phyloP scores from a whole-genome alignment of 2,888 invertebrate genomes.

The Lasius platythorax region DNA sequence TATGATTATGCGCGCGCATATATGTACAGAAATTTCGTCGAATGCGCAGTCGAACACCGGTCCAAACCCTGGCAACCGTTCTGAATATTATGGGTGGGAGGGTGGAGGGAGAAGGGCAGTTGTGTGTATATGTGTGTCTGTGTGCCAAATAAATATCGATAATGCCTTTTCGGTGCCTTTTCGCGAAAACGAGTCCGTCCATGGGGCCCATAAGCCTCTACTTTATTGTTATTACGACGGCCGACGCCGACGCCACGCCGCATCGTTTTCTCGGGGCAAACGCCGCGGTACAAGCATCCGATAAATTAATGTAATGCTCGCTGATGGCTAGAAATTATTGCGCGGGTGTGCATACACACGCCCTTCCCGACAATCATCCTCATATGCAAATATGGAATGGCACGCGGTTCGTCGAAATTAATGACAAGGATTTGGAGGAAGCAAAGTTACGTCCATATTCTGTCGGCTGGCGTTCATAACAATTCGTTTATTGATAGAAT shows the following conservation, averaged over 20 bases:
- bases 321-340: slow-evolving; percentile 68
- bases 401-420: slow-evolving; percentile 62
- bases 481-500: background rate
- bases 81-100: slow-evolving; percentile 66
- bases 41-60: slow-evolving; percentile 59
- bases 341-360: slow-evolving; percentile 40
- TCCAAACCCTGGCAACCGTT: slow-evolving; percentile 72
- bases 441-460: background rate
- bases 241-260: slow-evolving; percentile 50
- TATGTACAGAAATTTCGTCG: slow-evolving; percentile 59
- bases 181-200: slow-evolving; percentile 72
- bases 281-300: slow-evolving; percentile 61
- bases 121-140: background rate
- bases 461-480: background rate
- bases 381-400: slow-evolving; percentile 62
- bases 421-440: slow-evolving; percentile 16
- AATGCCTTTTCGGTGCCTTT: slow-evolving; percentile 74
- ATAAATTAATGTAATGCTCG: slow-evolving; percentile 73
- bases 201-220: slow-evolving; percentile 74
- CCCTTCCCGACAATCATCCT: slow-evolving; percentile 39
- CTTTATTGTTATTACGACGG: slow-evolving; percentile 78
- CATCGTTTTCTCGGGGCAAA: slow-evolving; percentile 31
- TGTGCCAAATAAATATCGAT: slow-evolving; percentile 76
- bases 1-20: slow-evolving; percentile 54
- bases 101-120: background rate